Percentiles rank a stretch among this genome's conserved stretches.
phyloP scores from a whole-genome alignment of 2,797 vertebrate species.

The Odontamblyopus lacepedii region DNA sequence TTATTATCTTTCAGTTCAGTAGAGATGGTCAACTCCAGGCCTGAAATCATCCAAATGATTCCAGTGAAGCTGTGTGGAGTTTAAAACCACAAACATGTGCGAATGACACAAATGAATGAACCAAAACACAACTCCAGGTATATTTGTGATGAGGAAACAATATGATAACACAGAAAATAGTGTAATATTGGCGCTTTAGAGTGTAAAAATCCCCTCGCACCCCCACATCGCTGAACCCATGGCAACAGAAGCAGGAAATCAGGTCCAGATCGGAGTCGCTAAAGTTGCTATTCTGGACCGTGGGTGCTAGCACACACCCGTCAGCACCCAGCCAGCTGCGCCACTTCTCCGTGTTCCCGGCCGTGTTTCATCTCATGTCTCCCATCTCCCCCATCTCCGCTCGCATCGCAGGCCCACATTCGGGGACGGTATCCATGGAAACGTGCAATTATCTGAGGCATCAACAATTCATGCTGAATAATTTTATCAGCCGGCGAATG shows the following conservation, averaged over 20 bases:
- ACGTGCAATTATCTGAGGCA: constrained; percentile 70
- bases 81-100: too few species aligned
- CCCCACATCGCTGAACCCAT: background rate
- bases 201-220: too few species aligned
- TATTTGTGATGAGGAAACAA: too few species aligned
- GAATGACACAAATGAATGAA: too few species aligned
- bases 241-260: constrained; percentile 6
- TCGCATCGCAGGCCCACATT: constrained; percentile 45
- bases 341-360: constrained; percentile 26
- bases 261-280: constrained; percentile 14
- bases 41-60: too few species aligned
- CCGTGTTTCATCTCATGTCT: constrained; percentile 40
- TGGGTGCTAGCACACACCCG: constrained; percentile 1
- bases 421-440: constrained; percentile 63
- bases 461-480: constrained; percentile 72
- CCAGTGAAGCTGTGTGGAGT: too few species aligned
- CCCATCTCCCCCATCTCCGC: constrained; percentile 38
- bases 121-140: too few species aligned
- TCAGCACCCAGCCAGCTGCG: constrained; percentile 33
- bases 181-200: too few species aligned
- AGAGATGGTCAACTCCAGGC: too few species aligned
- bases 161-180: too few species aligned
- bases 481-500: constrained; percentile 54
- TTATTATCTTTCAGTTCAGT: too few species aligned
- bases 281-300: constrained; percentile 23